These are phyloP conservation scores for Apamea sordens DNA, from an alignment of 2,888 invertebrate species.

Conservation along the genomic window DNA sequence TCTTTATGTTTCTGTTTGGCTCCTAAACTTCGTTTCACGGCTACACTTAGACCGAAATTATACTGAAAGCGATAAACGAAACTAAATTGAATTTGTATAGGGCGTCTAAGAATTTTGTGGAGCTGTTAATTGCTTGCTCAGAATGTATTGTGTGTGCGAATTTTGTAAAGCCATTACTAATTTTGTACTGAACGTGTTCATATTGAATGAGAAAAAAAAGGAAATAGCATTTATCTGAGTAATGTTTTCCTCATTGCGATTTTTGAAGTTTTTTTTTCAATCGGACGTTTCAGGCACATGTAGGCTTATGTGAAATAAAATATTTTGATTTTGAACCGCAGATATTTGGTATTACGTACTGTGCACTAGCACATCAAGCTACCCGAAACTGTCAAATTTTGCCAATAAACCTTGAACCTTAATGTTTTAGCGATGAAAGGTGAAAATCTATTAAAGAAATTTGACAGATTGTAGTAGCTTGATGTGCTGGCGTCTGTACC, in stretches of 20 bases:
- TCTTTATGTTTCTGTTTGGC: constrained; percentile 50
- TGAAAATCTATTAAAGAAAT: too few relatives aligned
- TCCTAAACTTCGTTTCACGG: constrained; percentile 37
- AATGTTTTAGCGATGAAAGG: too few relatives aligned
- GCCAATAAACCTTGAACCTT: too few relatives aligned
- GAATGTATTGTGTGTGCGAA: constrained; percentile 30
- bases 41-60: constrained; percentile 42
- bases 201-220: not conserved
- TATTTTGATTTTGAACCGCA: not conserved
- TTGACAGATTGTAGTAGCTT: too few relatives aligned
- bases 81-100: constrained; percentile 49
- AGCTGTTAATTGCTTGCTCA: constrained; percentile 49
- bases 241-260: not conserved
- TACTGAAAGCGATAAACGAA: constrained; percentile 47
- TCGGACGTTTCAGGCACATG: not conserved
- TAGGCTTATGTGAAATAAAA: not conserved
- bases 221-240: not conserved
- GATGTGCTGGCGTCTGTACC: not conserved
- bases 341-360: not conserved
- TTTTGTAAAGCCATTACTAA: constrained; percentile 17
- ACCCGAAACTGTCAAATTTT: too few relatives aligned
- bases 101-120: constrained; percentile 34
- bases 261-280: not conserved
- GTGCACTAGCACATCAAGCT: too few relatives aligned
- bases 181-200: constrained; percentile 26